Percentiles rank a stretch among this genome's conserved stretches.
Conservation (phyloP, 2,888 invertebrate species). For the Drosophila putrida region DNA sequence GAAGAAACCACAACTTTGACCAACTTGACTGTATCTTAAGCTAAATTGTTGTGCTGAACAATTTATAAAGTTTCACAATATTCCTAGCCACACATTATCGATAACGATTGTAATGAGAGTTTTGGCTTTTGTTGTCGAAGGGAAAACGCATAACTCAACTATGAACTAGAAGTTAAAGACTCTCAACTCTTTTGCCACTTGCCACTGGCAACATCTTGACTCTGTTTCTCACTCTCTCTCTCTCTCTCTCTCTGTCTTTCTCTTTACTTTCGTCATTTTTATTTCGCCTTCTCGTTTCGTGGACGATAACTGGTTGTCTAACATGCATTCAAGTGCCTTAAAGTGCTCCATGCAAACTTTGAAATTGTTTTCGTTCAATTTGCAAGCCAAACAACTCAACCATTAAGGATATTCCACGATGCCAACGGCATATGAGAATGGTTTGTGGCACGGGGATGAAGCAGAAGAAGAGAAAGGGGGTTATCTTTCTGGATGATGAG, state of each 20-base stretch:
- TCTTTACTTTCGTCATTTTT: background rate
- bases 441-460: background rate
- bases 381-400: slow-evolving; percentile 73
- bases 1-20: background rate
- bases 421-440: slow-evolving; percentile 7
- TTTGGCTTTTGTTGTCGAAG: background rate
- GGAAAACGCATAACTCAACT: slow-evolving; percentile 48
- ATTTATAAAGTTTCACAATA: background rate
- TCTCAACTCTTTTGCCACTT: slow-evolving; percentile 31
- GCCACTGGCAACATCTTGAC: slow-evolving; percentile 22
- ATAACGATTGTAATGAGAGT: slow-evolving; percentile 17
- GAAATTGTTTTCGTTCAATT: slow-evolving; percentile 78
- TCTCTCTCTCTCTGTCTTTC: too few relatives aligned
- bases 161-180: slow-evolving; percentile 36
- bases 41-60: background rate
- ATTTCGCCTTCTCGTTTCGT: background rate
- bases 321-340: slow-evolving; percentile 61
- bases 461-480: background rate
- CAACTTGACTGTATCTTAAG: background rate
- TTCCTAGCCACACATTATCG: slow-evolving; percentile 10
- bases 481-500: background rate
- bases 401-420: slow-evolving; percentile 62
- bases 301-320: slow-evolving; percentile 36
- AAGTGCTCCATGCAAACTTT: slow-evolving; percentile 69
- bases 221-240: background rate